A percentile compares a stretch with the other conserved stretches of the same genome.
phyloP scores from a whole-genome alignment of 2,113 vertebrate species.

The Paedocypris sp. region DNA sequence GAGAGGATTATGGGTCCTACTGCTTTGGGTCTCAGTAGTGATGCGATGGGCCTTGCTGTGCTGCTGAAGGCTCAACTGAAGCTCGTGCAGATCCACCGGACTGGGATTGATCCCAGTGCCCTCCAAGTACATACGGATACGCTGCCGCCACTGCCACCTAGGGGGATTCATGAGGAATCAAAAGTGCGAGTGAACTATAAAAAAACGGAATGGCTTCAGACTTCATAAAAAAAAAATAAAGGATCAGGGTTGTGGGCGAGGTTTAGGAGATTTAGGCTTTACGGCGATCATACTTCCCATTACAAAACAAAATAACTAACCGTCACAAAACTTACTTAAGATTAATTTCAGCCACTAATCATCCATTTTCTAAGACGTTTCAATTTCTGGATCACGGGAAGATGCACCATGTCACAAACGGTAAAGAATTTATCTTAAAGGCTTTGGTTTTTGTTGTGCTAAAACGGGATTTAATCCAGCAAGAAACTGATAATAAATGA shows the following conservation, averaged over 20 bases:
- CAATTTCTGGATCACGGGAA: no score
- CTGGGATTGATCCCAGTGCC: conserved; percentile 86
- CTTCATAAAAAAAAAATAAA: background rate
- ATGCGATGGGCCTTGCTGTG: conserved; percentile 80
- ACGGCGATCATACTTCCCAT: no score
- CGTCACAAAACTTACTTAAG: no score
- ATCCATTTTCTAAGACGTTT: no score
- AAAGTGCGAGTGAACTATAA: background rate
- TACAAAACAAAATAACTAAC: no score
- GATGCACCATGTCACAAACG: no score
- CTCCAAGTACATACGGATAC: conserved; percentile 83
- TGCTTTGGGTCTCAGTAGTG: conserved; percentile 38
- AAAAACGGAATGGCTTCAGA: background rate
- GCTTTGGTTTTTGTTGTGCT: no score
- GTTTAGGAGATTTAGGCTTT: background rate
- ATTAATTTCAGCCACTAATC: no score
- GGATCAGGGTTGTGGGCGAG: background rate
- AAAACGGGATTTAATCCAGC: no score
- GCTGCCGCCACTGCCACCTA: conserved; percentile 92
- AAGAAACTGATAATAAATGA: no score
- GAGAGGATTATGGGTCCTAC: conserved; percentile 36
- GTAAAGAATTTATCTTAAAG: no score
- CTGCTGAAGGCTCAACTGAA: conserved; percentile 88
- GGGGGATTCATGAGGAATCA: background rate
- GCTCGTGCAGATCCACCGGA: conserved; percentile 88